A percentile compares a stretch with the other conserved stretches of the same genome.
These are phyloP conservation scores for Chaetodon auriga DNA, from an alignment of 2,113 vertebrate genomes.

Conservation along the genomic window DNA sequence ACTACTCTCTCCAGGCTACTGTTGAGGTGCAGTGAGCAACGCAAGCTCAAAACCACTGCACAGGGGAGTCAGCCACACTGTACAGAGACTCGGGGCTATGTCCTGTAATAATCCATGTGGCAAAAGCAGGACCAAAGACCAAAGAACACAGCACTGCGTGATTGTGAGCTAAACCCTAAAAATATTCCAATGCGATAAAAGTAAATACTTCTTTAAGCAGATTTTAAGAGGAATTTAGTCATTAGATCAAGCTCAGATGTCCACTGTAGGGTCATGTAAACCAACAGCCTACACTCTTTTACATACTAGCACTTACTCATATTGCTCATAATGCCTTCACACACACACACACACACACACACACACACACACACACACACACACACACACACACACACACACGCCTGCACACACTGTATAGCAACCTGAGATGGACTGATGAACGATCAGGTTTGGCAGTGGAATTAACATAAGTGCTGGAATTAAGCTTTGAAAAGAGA, in stretches of 20 bases:
- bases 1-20: not conserved
- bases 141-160: not conserved
- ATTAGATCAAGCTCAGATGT: slow-evolving; percentile 5
- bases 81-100: not conserved
- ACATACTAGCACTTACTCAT: slow-evolving; percentile 4
- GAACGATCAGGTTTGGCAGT: not conserved
- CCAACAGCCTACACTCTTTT: not conserved
- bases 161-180: slow-evolving; percentile 31
- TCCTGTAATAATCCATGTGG: slow-evolving; percentile 15
- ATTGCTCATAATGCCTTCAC: slow-evolving; percentile 16
- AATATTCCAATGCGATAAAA: slow-evolving; percentile 26
- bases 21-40: not conserved
- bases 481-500: slow-evolving; percentile 12
- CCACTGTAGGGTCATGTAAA: slow-evolving; percentile 11
- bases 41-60: not conserved
- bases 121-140: slow-evolving; percentile 3
- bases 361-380: not conserved
- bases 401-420: not conserved
- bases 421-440: slow-evolving; percentile 19
- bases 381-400: not conserved
- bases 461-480: slow-evolving; percentile 6
- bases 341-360: not conserved
- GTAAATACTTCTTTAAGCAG: slow-evolving; percentile 19
- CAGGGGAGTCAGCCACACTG: not conserved
- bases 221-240: slow-evolving; percentile 44